Conservation (phyloP, 2,888 invertebrate genomes). For the Lycia hirtaria region DNA sequence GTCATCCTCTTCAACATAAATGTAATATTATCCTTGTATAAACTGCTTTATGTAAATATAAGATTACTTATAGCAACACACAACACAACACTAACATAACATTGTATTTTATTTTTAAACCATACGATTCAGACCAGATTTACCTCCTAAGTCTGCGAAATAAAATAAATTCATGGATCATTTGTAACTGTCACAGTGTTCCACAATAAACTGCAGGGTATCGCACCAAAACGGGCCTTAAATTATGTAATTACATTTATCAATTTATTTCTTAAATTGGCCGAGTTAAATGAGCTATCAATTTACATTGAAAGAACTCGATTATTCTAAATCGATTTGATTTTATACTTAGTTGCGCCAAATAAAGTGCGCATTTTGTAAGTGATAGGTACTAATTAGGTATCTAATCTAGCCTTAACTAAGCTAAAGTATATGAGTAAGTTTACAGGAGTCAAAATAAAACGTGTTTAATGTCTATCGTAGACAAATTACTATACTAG, state of each 20-base stretch:
- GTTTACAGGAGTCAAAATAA: too few species aligned
- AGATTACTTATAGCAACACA: too few species aligned
- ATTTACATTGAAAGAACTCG: constrained; percentile 25
- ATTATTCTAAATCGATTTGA: background rate
- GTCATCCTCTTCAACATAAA: too few species aligned
- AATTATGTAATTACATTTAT: constrained; percentile 33
- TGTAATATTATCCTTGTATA: too few species aligned
- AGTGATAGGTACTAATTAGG: constrained; percentile 13
- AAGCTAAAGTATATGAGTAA: background rate
- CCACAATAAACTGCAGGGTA: constrained; percentile 27
- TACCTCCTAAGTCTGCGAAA: background rate
- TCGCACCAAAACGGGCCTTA: constrained; percentile 32
- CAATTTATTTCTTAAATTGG: constrained; percentile 17
- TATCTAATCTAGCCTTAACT: too few species aligned
- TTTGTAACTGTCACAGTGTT: constrained; percentile 36
- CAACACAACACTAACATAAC: too few species aligned
- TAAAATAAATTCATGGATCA: constrained; percentile 29
- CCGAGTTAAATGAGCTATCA: constrained; percentile 20
- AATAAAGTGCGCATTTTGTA: constrained; percentile 8
- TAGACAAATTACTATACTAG: too few species aligned
- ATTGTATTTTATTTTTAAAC: too few species aligned
- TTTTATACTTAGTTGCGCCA: background rate
- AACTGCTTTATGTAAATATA: too few species aligned
- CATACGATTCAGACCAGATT: background rate
- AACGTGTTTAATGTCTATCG: too few species aligned